Evolutionary conservation across 2,888 invertebrate species (phyloP), one percentile per base, ranked within the genome.

Genomic region (Hypomecis punctinalis): DNA sequence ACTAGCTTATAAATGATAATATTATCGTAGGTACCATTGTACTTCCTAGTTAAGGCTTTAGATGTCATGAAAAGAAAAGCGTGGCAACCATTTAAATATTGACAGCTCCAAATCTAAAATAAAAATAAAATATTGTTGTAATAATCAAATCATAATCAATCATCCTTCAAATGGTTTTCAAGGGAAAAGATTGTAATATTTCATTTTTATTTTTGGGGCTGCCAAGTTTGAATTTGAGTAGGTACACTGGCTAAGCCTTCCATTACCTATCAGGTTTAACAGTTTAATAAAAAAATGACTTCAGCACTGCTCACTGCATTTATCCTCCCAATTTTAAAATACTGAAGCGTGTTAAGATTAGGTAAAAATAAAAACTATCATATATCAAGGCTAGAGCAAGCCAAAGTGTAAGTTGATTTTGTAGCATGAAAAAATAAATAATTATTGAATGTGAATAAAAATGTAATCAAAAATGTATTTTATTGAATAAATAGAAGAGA

Each of bases 401-500:
- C 64, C 40, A 52, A 59, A 49, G 36, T 57, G 11, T 66, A 70
- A 63, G 67, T 66, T 70, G 61, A 8, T 45, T 58, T 66, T 35
- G 65, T 66, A 67, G 63, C 23, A 45, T 39, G 42, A 53, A 64
- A 10, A 11, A 46, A 42, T 48, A 57, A 66, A 66, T 57, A 40
- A 63, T 61, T 58, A 68, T 64, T 61, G 57, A 56, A 67, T 59
- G 68, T 68, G 63, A 58, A 65, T 66, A 65, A 65, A 49, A 67
- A 59, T 52, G 54, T 65, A 67, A 60, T 40, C 62, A 62, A 63
- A 56, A 59, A 42, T 67, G 51, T 64, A 64, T 48, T 66, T 66
- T 35, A 45, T 61, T 53, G 47, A 68, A 33, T 68, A 71, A 67
- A 66, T 66, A 70, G 70, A 63, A 61, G 62, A 61, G 47, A 67